Evolutionary conservation across 2,113 vertebrate genomes (phyloP), one percentile per base, ranked within the genome.

Genomic region (Chauna torquata): DNA sequence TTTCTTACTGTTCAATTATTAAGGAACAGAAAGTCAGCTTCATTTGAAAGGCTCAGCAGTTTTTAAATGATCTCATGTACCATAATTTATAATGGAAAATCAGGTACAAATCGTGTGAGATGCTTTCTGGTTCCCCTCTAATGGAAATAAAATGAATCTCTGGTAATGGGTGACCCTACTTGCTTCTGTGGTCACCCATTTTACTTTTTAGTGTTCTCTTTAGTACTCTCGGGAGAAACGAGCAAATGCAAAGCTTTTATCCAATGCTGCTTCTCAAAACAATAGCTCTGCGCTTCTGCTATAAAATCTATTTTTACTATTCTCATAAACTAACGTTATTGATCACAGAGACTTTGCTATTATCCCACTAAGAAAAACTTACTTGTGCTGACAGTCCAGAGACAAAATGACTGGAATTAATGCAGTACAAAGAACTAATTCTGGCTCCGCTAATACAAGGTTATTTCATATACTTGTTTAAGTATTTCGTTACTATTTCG

Each of bases 61-160:
- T 97, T 97, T 93, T 92, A 97, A 97, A 95, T 92, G 69, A 96
- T 96, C 90, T 96, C 88, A 95, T 97, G 90, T 91, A 94, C 94
- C 2, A 7, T 96, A 97, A 97, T 97, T 94, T 95, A 97, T 92
- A 96, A 94, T 65, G 68, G 93, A 94, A 97, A 92, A 97, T 82
- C 92, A 92, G 84, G 96, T 96, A 92, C 96, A 88, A 97, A 86
- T 80, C 81, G 72, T 47, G 69, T 91, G 69, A 96, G 88, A 95
- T 90, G 88, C 94, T 86, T 97, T 96, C 95, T 86, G 86, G 93
- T 88, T 96, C 32, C 62, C 54, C 49, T 94, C 81, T 97, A 97
- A 97, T 92, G 94, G 97, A 96, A 96, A 95, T 89, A 96, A 97
- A 97, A 97, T 97, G 95, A 96, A 94, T 92, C 82, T 54, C 84